Evolutionary conservation across 2,797 vertebrate genomes (phyloP).

Genomic region (Glyptemys insculpta): DNA sequence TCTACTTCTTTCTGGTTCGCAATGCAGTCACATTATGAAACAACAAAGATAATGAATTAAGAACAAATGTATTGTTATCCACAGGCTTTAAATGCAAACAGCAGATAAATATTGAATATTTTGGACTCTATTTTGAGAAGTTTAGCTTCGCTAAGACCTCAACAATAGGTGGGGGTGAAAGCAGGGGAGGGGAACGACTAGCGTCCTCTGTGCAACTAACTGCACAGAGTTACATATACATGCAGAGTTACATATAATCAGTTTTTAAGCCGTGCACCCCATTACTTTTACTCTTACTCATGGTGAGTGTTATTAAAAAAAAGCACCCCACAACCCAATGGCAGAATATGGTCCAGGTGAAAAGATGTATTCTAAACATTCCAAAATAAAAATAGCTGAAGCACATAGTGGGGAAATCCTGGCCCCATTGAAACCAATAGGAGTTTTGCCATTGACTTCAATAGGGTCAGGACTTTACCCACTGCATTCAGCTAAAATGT

Average conservation of each 20-base stretch:
- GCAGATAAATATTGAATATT: not conserved
- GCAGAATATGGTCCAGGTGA: not conserved
- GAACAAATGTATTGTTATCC: slow-evolving; percentile 36
- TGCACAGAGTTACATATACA: not conserved
- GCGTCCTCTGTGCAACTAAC: not conserved
- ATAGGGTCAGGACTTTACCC: not conserved
- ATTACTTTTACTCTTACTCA: not conserved
- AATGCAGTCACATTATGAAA: slow-evolving; percentile 56
- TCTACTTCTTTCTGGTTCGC: slow-evolving; percentile 65
- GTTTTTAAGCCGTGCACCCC: not conserved
- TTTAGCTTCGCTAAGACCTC: slow-evolving; percentile 31
- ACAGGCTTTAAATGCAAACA: slow-evolving; percentile 15
- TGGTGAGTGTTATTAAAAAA: not conserved
- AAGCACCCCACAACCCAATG: not conserved
- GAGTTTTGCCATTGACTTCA: not conserved
- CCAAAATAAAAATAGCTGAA: not conserved
- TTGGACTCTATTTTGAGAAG: slow-evolving; percentile 55
- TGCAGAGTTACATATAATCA: not conserved
- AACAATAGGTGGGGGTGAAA: not conserved
- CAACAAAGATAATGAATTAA: slow-evolving; percentile 52
- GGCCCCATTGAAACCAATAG: not conserved
- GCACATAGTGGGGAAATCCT: not conserved
- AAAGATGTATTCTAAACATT: not conserved
- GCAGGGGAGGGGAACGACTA: not conserved
- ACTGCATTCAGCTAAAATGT: not conserved